A percentile compares a stretch with the other conserved stretches of the same genome.
Conservation (phyloP, 2,113 vertebrate species). For the Hyperoodon ampullatus region DNA sequence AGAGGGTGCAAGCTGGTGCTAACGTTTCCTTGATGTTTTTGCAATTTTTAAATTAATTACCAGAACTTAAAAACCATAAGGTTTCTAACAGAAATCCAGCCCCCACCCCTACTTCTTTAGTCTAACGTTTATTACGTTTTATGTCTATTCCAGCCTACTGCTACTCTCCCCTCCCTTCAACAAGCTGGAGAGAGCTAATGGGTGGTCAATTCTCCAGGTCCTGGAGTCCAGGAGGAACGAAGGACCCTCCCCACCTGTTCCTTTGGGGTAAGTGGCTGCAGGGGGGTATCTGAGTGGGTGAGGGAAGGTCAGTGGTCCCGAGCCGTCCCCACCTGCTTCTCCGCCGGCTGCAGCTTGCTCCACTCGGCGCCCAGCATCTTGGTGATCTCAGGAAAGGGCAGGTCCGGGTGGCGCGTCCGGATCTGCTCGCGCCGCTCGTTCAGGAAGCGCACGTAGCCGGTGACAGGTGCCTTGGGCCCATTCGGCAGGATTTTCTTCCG, state of each 20-base stretch:
- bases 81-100: neutral
- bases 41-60: neutral
- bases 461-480: conserved; percentile 97
- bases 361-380: conserved; percentile 97
- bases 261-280: neutral
- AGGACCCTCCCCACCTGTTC: neutral
- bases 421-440: conserved; percentile 96
- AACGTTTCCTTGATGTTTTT: neutral
- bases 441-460: conserved; percentile 95
- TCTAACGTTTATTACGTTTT: neutral
- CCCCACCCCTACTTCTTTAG: neutral
- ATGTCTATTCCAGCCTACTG: neutral
- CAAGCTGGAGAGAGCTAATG: neutral
- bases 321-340: conserved; percentile 89
- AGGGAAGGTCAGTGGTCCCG: neutral
- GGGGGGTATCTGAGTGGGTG: neutral
- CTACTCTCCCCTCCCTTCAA: neutral
- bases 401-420: conserved; percentile 92
- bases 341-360: conserved; percentile 93
- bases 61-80: neutral
- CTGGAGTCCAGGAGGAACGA: neutral
- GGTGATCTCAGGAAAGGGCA: conserved; percentile 98
- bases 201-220: neutral
- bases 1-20: neutral
- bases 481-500: conserved; percentile 98